These are phyloP conservation scores for Pipistrellus kuhlii DNA, from an alignment of 2,797 vertebrate genomes.

Conservation along the genomic window DNA sequence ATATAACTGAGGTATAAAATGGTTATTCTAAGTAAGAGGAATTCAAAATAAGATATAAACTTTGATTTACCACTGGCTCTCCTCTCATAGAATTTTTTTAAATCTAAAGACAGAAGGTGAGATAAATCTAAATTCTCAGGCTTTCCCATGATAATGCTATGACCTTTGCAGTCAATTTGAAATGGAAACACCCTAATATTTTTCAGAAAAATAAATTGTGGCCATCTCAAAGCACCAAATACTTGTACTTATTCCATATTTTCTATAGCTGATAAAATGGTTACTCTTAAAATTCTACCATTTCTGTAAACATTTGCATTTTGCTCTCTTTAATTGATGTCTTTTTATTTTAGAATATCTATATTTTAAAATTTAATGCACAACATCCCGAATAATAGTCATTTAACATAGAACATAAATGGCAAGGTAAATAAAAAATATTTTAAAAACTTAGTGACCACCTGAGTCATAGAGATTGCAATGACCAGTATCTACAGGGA, in stretches of 20 bases:
- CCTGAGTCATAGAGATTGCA: neutral
- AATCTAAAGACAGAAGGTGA: neutral
- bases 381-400: neutral
- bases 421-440: conserved; percentile 48
- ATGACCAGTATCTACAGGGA: neutral
- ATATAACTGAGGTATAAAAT: conserved; percentile 80
- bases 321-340: neutral
- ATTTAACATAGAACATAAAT: neutral
- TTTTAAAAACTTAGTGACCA: neutral
- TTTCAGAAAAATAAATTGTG: neutral
- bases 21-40: conserved; percentile 32
- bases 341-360: neutral
- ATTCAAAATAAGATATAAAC: conserved; percentile 26
- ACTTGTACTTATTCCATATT: neutral
- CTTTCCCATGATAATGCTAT: neutral
- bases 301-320: neutral
- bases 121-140: neutral
- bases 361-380: conserved; percentile 13
- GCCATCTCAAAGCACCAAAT: neutral
- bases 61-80: conserved; percentile 3
- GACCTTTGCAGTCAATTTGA: neutral
- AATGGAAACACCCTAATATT: neutral
- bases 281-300: neutral
- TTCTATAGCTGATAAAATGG: neutral
- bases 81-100: neutral